A percentile compares a stretch with the other conserved stretches of the same genome.
These are phyloP conservation scores for Drosophila bifasciata DNA, from an alignment of 1,140 invertebrate species.

Conservation along the genomic window DNA sequence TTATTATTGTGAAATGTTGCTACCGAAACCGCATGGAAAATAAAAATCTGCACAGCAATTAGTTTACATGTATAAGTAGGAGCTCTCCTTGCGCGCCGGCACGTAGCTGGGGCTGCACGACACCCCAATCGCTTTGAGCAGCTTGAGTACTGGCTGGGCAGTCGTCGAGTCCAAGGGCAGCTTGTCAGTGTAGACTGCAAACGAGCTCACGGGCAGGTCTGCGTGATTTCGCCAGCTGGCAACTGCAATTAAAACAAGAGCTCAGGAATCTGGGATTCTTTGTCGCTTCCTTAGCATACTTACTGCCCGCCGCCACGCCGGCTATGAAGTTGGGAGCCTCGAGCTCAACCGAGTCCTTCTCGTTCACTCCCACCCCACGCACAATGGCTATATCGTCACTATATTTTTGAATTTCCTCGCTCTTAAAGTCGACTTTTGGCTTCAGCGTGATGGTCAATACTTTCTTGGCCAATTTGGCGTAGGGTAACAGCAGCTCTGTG, in stretches of 20 bases:
- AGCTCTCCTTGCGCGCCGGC: slow-evolving; percentile 61
- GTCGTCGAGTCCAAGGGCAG: slow-evolving; percentile 64
- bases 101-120: slow-evolving; percentile 56
- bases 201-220: slow-evolving; percentile 52
- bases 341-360: slow-evolving; percentile 45
- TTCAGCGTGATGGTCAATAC: slow-evolving; percentile 72
- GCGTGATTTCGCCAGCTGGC: slow-evolving; percentile 64
- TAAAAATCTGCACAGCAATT: slow-evolving; percentile 33
- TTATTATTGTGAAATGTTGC: slow-evolving; percentile 11
- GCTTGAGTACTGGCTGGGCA: slow-evolving; percentile 67
- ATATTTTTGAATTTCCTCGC: slow-evolving; percentile 64
- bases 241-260: slow-evolving; percentile 43
- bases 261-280: too few species aligned
- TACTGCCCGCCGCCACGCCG: slow-evolving; percentile 73
- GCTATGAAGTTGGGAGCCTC: slow-evolving; percentile 78
- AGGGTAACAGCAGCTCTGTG: slow-evolving; percentile 62
- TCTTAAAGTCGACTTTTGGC: slow-evolving; percentile 76
- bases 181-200: slow-evolving; percentile 72
- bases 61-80: slow-evolving; percentile 70
- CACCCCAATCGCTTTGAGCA: slow-evolving; percentile 56
- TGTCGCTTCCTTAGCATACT: slow-evolving; percentile 3
- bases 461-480: slow-evolving; percentile 57
- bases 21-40: slow-evolving; percentile 49
- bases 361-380: slow-evolving; percentile 49
- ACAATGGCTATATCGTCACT: slow-evolving; percentile 63